phyloP scores from a whole-genome alignment of 2,113 vertebrate species.

The Onychostoma macrolepis region DNA sequence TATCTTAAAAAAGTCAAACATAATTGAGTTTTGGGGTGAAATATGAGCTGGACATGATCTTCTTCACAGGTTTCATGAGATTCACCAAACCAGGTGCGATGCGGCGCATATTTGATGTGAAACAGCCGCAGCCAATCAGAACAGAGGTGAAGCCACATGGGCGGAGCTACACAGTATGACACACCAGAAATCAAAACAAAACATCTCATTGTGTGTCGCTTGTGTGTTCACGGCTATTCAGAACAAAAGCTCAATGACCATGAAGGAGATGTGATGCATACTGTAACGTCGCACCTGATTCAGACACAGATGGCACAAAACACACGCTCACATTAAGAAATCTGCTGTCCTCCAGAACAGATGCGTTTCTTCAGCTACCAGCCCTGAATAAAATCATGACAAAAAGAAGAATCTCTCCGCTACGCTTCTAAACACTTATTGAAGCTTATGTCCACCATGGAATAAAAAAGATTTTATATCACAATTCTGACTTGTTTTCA shows the following conservation, averaged over 20 bases:
- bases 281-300: not conserved
- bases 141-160: not conserved
- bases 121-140: conserved; percentile 15
- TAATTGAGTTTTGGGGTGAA: not conserved
- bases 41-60: not conserved
- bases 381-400: not conserved
- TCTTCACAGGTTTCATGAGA: not conserved
- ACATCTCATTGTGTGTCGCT: not conserved
- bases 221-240: not conserved
- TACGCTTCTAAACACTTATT: not conserved
- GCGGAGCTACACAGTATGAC: not conserved
- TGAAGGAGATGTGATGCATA: not conserved
- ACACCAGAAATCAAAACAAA: not conserved
- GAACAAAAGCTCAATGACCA: not conserved
- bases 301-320: not conserved
- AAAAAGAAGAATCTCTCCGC: not conserved
- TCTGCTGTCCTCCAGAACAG: not conserved
- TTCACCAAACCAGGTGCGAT: not conserved
- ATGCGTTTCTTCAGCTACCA: not conserved
- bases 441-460: not conserved
- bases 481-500: not conserved
- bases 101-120: not conserved
- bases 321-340: not conserved
- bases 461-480: not conserved
- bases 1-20: not conserved